Percentiles rank a stretch among this genome's conserved stretches.
phyloP scores from a whole-genome alignment of 2,113 vertebrate genomes.

The Pseudonaja textilis region DNA sequence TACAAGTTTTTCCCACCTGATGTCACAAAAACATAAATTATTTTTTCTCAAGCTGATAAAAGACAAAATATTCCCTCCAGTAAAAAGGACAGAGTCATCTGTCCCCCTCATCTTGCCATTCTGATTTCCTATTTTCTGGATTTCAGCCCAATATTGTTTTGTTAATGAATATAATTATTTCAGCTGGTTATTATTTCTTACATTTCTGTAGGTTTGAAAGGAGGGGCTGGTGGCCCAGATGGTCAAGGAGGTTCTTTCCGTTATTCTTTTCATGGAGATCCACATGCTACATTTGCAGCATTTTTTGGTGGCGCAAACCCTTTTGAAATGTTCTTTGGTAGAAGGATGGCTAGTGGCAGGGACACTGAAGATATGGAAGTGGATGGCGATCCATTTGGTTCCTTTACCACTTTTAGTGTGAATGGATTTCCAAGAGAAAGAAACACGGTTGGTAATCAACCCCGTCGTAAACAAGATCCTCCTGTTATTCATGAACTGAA shows the following conservation, averaged over 20 bases:
- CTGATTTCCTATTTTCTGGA: background rate
- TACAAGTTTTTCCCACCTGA: background rate
- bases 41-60: background rate
- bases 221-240: slow-evolving; percentile 86
- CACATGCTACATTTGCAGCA: slow-evolving; percentile 95
- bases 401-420: slow-evolving; percentile 89
- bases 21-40: background rate
- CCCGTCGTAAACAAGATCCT: slow-evolving; percentile 91
- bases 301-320: slow-evolving; percentile 97
- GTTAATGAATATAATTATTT: background rate
- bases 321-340: slow-evolving; percentile 97
- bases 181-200: background rate
- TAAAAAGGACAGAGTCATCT: background rate
- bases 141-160: background rate
- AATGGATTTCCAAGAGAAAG: slow-evolving; percentile 94
- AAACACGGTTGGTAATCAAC: slow-evolving; percentile 80
- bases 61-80: background rate
- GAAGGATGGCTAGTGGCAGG: slow-evolving; percentile 84
- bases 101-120: background rate
- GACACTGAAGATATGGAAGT: slow-evolving; percentile 96
- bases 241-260: slow-evolving; percentile 90
- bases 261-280: slow-evolving; percentile 96
- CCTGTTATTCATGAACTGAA: slow-evolving; percentile 93
- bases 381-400: slow-evolving; percentile 90
- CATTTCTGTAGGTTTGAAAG: slow-evolving; percentile 84